Percentiles rank a stretch among this genome's conserved stretches.
Conservation (phyloP, 30 jellyfish, hydroid and myxozoan genomes). For the Pseudorhiza aurosa region DNA sequence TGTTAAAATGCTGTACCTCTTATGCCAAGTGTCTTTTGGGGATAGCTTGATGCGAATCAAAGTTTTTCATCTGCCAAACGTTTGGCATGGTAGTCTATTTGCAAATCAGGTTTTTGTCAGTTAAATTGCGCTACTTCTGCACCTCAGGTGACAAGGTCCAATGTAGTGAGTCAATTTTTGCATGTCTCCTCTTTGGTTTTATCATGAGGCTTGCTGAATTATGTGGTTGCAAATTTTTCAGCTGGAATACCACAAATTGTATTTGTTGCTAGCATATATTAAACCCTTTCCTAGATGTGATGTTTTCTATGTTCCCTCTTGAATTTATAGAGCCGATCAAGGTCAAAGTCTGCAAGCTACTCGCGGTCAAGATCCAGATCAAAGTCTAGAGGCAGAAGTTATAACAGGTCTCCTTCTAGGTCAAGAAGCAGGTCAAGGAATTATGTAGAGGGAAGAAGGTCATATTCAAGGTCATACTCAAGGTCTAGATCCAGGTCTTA, state of each 20-base stretch:
- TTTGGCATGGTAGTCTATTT: too few relatives aligned
- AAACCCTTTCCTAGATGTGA: too few relatives aligned
- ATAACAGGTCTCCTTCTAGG: neutral
- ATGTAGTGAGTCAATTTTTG: too few relatives aligned
- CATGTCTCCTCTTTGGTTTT: neutral
- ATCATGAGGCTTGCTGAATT: neutral
- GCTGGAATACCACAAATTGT: too few relatives aligned
- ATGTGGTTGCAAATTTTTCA: neutral
- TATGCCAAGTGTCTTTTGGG: too few relatives aligned
- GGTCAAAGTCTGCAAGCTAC: conserved; percentile 36
- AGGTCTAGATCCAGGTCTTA: conserved; percentile 79
- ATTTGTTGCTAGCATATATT: too few relatives aligned
- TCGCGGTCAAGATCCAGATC: conserved; percentile 31
- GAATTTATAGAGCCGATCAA: conserved; percentile 1
- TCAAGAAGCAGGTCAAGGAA: conserved; percentile 45
- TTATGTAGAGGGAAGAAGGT: conserved; percentile 13
- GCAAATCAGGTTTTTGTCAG: too few relatives aligned
- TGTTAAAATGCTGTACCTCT: too few relatives aligned
- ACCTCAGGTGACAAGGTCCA: too few relatives aligned
- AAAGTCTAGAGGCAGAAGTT: conserved; percentile 29
- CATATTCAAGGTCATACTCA: conserved; percentile 48
- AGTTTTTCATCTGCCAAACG: too few relatives aligned
- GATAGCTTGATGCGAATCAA: too few relatives aligned
- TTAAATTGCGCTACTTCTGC: too few relatives aligned
- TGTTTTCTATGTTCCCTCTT: neutral